Base-by-base conservation (phyloP, 2,113 vertebrate genomes). In the Urocitellus parryii region DNA sequence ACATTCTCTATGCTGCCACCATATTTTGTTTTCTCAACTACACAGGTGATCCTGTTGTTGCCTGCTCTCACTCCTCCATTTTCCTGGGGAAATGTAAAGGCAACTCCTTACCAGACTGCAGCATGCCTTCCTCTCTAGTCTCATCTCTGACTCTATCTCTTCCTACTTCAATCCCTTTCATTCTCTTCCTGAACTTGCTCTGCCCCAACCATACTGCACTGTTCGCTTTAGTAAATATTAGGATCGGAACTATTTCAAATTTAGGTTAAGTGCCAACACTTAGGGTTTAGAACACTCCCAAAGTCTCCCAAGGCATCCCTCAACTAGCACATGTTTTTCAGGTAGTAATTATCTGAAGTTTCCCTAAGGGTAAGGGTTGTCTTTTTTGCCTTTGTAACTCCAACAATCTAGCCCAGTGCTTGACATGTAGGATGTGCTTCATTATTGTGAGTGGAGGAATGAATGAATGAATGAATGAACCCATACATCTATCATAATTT, bases 221-320 rank as follows among this genome's bases (percentile, higher is more conserved):
- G 63, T n/a, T n/a, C 58, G 81, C 9, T 53, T 42, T 63, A 70
- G 34, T 63, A 73, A 91, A 85, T 90, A 72, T 45, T 63, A 91
- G 39, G 73, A 88, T 78, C 76, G 74, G 20, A 91, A 89, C 78
- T 79, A 81, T 25, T 93, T 70, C 61, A 91, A n/a, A 91, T 78
- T 80, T 88, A 45, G 4, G 65, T 53, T 80, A 78, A 95, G 67
- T 58, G 37, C 24, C 14, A 56, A 8, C 39, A 79, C n/a, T 86
- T 93, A 24, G 25, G 9, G 61, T 48, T 73, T 93, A 42, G n/a
- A 45, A 45, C 45, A 8, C 45, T 87, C 70, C 72, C 72, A 83
- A 65, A 42, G n/a, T 76, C 11, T 86, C 56, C 45, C 80, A 77
- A 84, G 63, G 16, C 14, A 88, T 37, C 25, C 13, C 76, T 20